These are phyloP conservation scores for Hemithea aestivaria DNA, from an alignment of 2,888 invertebrate genomes.

Conservation along the genomic window DNA sequence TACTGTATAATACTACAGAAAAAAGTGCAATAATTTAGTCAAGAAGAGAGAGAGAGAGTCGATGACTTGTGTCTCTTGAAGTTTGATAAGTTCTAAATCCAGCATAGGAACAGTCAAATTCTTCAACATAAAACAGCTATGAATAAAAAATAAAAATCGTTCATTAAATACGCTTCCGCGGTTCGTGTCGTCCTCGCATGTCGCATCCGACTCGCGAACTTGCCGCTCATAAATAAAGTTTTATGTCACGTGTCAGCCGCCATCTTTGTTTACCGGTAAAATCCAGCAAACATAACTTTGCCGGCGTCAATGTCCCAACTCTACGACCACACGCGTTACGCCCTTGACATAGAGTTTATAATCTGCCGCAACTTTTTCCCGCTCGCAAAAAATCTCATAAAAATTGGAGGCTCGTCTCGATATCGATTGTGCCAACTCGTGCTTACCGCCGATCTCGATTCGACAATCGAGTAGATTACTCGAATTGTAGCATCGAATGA, in stretches of 20 bases:
- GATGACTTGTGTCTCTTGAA: too few species aligned
- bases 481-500: constrained; percentile 41
- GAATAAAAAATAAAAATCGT: constrained; percentile 74
- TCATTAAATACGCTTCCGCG: constrained; percentile 62
- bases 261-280: constrained; percentile 61
- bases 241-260: constrained; percentile 74
- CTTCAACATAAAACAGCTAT: constrained; percentile 59
- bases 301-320: constrained; percentile 32
- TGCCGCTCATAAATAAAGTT: constrained; percentile 68
- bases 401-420: constrained; percentile 57
- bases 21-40: too few species aligned
- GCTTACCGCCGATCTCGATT: constrained; percentile 73
- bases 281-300: constrained; percentile 43
- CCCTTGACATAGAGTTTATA: constrained; percentile 51
- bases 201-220: constrained; percentile 69
- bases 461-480: constrained; percentile 62
- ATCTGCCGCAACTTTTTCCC: constrained; percentile 31
- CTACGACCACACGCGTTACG: constrained; percentile 40
- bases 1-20: too few species aligned
- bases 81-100: constrained; percentile 9
- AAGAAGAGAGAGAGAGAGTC: too few species aligned
- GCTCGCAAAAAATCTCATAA: constrained; percentile 46
- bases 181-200: constrained; percentile 73
- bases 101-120: constrained; percentile 32
- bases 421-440: constrained; percentile 78